Conservation (phyloP, 2,113 vertebrate genomes). For the Loxodonta africana region DNA sequence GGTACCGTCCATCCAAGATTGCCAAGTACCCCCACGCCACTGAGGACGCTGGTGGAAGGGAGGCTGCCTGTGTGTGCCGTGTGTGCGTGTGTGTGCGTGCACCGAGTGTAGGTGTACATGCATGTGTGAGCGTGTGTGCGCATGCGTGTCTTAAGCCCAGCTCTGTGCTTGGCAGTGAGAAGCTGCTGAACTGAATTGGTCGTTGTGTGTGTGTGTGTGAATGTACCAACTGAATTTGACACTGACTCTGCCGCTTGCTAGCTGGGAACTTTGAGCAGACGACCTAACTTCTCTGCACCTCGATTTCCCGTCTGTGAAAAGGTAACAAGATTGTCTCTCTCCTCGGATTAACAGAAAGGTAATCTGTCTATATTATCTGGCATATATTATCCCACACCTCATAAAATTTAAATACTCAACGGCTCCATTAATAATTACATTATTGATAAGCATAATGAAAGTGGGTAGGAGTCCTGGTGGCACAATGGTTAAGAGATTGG, state of each 20-base stretch:
- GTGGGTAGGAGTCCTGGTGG: too few relatives aligned
- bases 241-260: accelerated
- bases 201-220: accelerated
- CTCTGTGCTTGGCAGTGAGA: neutral
- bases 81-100: neutral
- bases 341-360: neutral
- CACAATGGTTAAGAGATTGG: too few relatives aligned
- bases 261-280: neutral
- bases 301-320: neutral
- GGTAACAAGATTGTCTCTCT: neutral
- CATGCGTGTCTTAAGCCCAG: neutral
- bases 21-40: accelerated
- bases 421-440: neutral
- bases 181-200: accelerated
- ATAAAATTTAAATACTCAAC: neutral
- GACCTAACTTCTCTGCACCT: neutral
- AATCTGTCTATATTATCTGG: neutral
- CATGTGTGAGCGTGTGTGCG: too few relatives aligned
- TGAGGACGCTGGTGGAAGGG: neutral
- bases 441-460: too few relatives aligned
- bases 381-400: neutral
- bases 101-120: too few relatives aligned
- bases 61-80: neutral
- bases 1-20: accelerated
- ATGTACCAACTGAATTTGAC: too few relatives aligned